Evolutionary conservation across 2,797 vertebrate genomes (phyloP).

Genomic region (Lutjanus argentimaculatus): DNA sequence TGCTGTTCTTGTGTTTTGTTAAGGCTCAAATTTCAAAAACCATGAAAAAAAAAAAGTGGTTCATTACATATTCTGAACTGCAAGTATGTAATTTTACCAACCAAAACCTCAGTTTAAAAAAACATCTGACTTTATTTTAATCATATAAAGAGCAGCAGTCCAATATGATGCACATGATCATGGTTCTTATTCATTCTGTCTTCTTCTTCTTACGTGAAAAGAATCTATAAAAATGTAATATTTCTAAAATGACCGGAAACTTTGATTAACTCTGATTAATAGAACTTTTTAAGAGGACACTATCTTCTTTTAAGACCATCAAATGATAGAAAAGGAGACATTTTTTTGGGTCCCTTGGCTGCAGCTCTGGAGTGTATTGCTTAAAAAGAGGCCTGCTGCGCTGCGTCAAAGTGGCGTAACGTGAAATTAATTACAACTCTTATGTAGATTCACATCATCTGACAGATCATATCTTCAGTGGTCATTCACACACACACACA

Average conservation of each 20-base stretch:
- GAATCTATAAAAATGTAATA: no score
- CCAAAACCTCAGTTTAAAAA: no score
- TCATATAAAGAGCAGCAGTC: background rate
- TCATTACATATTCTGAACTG: no score
- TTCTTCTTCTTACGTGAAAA: no score
- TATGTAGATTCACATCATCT: slow-evolving; percentile 19
- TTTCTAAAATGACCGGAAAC: no score
- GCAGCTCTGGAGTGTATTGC: background rate
- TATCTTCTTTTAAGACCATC: background rate
- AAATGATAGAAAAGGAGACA: background rate
- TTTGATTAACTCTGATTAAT: background rate
- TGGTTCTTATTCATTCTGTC: no score
- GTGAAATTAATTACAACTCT: slow-evolving; percentile 25
- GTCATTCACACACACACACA: slow-evolving; percentile 7
- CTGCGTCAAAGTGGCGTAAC: background rate
- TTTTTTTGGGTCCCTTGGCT: background rate
- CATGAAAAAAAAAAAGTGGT: no score
- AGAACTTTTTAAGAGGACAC: background rate
- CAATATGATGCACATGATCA: no score
- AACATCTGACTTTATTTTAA: background rate
- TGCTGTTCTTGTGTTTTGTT: no score
- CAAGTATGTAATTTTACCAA: no score
- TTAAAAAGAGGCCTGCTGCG: background rate
- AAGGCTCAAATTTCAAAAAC: no score
- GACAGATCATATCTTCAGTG: slow-evolving; percentile 13